Evolutionary conservation across 2,797 vertebrate genomes (phyloP).

Genomic region (Taenioides sp.): DNA sequence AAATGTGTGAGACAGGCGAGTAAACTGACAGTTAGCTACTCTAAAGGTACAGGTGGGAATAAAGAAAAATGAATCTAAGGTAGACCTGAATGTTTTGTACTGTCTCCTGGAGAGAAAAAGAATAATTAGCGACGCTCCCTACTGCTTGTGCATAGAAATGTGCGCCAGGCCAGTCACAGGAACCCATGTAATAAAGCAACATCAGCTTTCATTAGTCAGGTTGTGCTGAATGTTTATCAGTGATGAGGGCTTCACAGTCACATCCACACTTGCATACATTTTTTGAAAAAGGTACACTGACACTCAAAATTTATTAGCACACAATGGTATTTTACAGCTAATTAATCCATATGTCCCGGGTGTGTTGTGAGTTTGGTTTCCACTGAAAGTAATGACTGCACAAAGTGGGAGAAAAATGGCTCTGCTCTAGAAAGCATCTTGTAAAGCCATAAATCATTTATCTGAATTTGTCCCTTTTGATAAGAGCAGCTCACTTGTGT

Average conservation of each 20-base stretch:
- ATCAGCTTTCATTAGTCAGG: slow-evolving; percentile 31
- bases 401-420: slow-evolving; percentile 6
- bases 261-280: slow-evolving; percentile 11
- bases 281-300: slow-evolving; percentile 11
- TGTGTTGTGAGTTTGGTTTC: slow-evolving; percentile 15
- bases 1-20: slow-evolving; percentile 20
- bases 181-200: slow-evolving; percentile 39
- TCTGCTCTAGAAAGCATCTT: slow-evolving; percentile 26
- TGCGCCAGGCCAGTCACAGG: slow-evolving; percentile 12
- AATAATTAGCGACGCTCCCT: slow-evolving; percentile 55
- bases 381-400: slow-evolving; percentile 1
- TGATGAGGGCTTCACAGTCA: slow-evolving; percentile 10
- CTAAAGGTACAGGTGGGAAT: slow-evolving; percentile 44
- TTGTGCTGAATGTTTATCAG: slow-evolving; percentile 31
- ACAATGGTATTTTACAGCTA: slow-evolving; percentile 13
- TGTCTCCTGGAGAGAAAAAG: slow-evolving; percentile 49
- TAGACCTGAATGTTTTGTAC: slow-evolving; percentile 31
- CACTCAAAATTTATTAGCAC: slow-evolving; percentile 14
- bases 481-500: slow-evolving; percentile 42
- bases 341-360: not conserved
- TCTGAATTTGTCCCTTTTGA: slow-evolving; percentile 52
- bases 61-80: slow-evolving; percentile 34
- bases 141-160: slow-evolving; percentile 32
- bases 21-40: slow-evolving; percentile 30
- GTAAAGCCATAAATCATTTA: slow-evolving; percentile 44